These are phyloP conservation scores for Rhea pennata DNA, from an alignment of 2,113 vertebrate species.

Conservation along the genomic window DNA sequence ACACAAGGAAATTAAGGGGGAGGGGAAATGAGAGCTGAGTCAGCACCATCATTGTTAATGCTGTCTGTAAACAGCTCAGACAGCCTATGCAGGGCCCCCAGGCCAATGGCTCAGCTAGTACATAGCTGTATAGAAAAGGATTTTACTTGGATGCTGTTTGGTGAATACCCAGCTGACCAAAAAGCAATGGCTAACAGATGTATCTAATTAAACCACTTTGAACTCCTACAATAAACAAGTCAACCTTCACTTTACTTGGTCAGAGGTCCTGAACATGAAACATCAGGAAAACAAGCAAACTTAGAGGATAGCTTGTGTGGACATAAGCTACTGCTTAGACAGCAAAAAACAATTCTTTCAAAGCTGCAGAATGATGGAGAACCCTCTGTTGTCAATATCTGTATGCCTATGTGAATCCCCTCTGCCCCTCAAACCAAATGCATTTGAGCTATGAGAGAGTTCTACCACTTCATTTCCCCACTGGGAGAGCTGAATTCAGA, in stretches of 20 bases:
- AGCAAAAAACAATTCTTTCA: not conserved
- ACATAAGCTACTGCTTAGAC: not conserved
- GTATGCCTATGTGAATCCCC: not conserved
- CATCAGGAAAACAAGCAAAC: constrained; percentile 6
- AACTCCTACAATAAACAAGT: constrained; percentile 55
- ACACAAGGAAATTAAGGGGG: constrained; percentile 42
- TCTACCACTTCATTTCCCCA: not conserved
- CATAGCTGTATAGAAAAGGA: not conserved
- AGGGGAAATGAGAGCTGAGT: constrained; percentile 58
- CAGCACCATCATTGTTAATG: constrained; percentile 54
- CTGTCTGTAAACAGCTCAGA: constrained; percentile 47
- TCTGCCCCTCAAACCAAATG: not conserved
- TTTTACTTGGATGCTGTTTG: constrained; percentile 34
- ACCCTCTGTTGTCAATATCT: not conserved
- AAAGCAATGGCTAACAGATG: constrained; percentile 25
- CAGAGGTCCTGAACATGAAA: not conserved
- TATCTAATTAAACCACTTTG: constrained; percentile 40
- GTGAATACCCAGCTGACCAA: not conserved
- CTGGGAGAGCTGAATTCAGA: not conserved
- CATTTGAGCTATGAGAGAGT: not conserved
- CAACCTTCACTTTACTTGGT: constrained; percentile 8
- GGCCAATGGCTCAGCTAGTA: not conserved
- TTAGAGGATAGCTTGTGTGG: not conserved
- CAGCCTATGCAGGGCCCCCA: constrained; percentile 34
- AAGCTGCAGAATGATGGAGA: not conserved